Percentiles rank a stretch among this genome's conserved stretches.
Evolutionary conservation across 2,113 vertebrate genomes (phyloP).

Genomic region (Cettia cetti): DNA sequence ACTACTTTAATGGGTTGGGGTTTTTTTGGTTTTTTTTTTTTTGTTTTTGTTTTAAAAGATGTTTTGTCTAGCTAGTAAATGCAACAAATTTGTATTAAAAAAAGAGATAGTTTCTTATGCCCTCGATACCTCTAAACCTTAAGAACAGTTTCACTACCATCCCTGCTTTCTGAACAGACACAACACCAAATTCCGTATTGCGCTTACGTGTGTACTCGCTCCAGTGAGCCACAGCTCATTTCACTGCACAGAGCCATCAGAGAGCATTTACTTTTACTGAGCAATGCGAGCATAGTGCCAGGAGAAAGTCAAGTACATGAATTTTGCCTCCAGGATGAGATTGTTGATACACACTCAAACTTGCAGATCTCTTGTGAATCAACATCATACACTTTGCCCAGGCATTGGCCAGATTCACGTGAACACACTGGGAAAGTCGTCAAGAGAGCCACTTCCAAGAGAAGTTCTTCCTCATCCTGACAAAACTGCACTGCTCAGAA

Average conservation of each 20-base stretch:
- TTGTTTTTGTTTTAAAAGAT: background rate
- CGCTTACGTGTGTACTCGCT: background rate
- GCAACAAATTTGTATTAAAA: background rate
- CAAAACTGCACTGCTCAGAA: background rate
- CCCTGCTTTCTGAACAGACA: background rate
- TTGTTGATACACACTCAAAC: background rate
- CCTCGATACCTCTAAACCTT: background rate
- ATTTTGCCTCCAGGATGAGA: constrained; percentile 9
- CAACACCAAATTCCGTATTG: background rate
- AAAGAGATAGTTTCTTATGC: background rate
- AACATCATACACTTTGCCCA: background rate
- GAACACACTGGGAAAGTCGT: background rate
- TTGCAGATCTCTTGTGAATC: background rate
- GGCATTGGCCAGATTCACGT: background rate
- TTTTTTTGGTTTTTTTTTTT: background rate
- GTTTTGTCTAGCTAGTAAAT: background rate
- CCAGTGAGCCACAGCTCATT: background rate
- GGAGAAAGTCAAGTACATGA: background rate
- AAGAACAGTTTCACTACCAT: background rate
- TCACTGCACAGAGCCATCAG: background rate
- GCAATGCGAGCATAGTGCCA: background rate
- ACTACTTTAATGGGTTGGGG: background rate
- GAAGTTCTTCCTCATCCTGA: background rate
- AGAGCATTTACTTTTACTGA: background rate
- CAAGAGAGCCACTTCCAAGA: background rate